Base-by-base conservation (phyloP, 2,888 invertebrate species). In the Philopedon plagiatum region DNA sequence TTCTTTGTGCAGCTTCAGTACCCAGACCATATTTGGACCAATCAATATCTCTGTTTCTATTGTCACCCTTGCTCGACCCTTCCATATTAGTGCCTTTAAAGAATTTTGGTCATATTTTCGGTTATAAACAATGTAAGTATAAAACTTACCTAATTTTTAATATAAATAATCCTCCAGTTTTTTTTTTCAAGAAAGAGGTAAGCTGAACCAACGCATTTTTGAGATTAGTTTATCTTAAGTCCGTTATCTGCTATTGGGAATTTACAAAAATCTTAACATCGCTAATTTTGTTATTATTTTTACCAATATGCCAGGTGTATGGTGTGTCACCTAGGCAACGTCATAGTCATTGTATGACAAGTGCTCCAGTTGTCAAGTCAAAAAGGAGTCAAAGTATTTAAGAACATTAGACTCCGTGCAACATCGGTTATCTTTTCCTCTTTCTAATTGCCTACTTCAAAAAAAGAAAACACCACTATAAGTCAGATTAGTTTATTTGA, bases 21-120 rank as follows among this genome's bases (percentile, higher is more conserved):
- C 87, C 87, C 49, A 89, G 82, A 60, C 89, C 89, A 81, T 86
- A 89, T 78, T 86, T 85, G 8, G 87, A 87, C 89, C 89, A 89
- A 77, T 89, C 88, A 49, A 89, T 86, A 76, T 86, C 83, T 72
- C 81, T 82, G 74, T 79, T 81, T 68, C 76, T 80, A 68, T 77
- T 81, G 51, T 76, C 73, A 9, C 78, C 76, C 68, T 29, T 66
- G 19, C 57, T 73, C 54, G 66, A 76, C 29, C 68, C 71, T 73
- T 80, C 80, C 80, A 80, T 80, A 26, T 21, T 62, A 18, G 39
- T 61, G 11, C 9, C 60, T 29, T 39, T 13, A 32, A 67, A 67
- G 7, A 51, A 23, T 29, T 34, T n/a, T n/a, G 15, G 23, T 5
- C 26, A 49, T 11, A 49, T 21, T 2, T 37, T 19, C 1, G 15